Percentiles rank a stretch among this genome's conserved stretches.
Conservation (phyloP, 92 coral and sea anemone genomes). For the Epizoanthus rinbou region DNA sequence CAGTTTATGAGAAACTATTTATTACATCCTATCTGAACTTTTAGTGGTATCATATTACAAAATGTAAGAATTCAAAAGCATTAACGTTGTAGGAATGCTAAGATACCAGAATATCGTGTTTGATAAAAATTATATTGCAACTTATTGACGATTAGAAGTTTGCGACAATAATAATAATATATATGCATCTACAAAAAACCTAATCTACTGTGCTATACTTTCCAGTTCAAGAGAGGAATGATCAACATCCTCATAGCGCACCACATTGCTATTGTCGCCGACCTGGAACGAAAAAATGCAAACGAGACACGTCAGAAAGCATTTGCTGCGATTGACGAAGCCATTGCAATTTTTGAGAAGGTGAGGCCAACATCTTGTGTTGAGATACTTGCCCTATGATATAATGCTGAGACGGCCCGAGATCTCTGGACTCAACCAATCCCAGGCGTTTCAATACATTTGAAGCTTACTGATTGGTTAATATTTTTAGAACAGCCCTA, state of each 20-base stretch:
- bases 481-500: too few species aligned
- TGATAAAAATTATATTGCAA: too few species aligned
- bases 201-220: slow-evolving; percentile 9
- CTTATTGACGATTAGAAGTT: too few species aligned
- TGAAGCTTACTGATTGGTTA: too few species aligned
- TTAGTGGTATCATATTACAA: too few species aligned
- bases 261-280: slow-evolving; percentile 93
- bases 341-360: slow-evolving; percentile 88
- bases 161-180: too few species aligned
- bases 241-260: slow-evolving; percentile 86
- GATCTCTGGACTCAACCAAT: not conserved
- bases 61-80: too few species aligned
- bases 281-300: slow-evolving; percentile 60
- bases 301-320: slow-evolving; percentile 69
- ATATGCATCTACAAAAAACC: not conserved
- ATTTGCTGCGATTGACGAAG: slow-evolving; percentile 76
- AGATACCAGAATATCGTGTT: too few species aligned
- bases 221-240: slow-evolving; percentile 83
- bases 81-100: too few species aligned
- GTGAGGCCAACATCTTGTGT: slow-evolving; percentile 40
- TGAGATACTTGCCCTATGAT: not conserved
- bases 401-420: not conserved
- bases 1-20: too few species aligned
- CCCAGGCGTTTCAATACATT: too few species aligned
- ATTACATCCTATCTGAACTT: too few species aligned